These are phyloP conservation scores for Apodemus speciosus DNA, from an alignment of 2,113 vertebrate genomes.

Conservation along the genomic window DNA sequence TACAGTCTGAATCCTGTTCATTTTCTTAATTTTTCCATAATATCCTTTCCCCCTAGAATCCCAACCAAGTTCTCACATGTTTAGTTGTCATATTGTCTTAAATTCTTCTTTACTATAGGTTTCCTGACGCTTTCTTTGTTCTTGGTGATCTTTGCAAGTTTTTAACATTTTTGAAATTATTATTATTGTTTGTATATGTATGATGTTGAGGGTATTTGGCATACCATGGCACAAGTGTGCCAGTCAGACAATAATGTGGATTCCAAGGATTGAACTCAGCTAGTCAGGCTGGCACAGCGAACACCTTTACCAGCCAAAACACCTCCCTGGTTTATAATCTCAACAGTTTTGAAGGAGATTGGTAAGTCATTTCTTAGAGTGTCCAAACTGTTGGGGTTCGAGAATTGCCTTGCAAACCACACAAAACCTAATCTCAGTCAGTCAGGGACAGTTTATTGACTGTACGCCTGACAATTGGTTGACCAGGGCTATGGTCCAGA, in stretches of 20 bases:
- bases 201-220: no score
- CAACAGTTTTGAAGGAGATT: background rate
- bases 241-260: background rate
- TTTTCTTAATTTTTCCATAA: background rate
- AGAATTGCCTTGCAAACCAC: no score
- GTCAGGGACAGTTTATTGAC: no score
- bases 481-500: no score
- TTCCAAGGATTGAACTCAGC: no score
- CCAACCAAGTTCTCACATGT: background rate
- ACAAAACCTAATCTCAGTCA: no score
- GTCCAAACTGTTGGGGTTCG: background rate
- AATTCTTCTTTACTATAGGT: background rate
- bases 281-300: background rate
- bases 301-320: background rate
- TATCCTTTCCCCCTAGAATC: background rate
- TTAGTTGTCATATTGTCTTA: background rate
- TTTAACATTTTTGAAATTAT: background rate
- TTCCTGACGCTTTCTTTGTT: background rate
- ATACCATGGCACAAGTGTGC: background rate
- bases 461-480: no score
- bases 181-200: background rate
- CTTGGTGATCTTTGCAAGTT: background rate
- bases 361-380: background rate
- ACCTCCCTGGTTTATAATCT: background rate
- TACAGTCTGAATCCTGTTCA: background rate